Evolutionary conservation across 2,797 vertebrate species (phyloP).

Genomic region (Podarcis lilfordi): DNA sequence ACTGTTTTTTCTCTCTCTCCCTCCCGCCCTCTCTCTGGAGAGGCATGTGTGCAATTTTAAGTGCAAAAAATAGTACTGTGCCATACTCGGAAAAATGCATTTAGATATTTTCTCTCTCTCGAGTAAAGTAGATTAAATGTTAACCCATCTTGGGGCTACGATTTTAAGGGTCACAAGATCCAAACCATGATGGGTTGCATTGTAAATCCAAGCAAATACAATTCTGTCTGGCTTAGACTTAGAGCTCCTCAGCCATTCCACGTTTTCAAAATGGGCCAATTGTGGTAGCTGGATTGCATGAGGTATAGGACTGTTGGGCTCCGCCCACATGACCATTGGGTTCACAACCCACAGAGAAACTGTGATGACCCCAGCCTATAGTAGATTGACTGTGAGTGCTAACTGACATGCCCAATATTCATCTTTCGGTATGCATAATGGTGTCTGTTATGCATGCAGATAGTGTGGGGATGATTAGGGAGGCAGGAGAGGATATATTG

Average conservation of each 20-base stretch:
- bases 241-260: neutral
- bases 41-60: slow-evolving; percentile 46
- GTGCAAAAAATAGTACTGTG: slow-evolving; percentile 28
- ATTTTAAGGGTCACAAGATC: slow-evolving; percentile 40
- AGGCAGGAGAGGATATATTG: no score
- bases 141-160: slow-evolving; percentile 15
- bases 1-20: neutral
- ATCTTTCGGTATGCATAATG: neutral
- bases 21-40: neutral
- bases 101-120: slow-evolving; percentile 30
- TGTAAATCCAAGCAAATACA: neutral
- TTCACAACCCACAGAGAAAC: neutral
- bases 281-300: neutral
- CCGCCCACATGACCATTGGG: neutral
- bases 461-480: no score
- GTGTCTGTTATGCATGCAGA: neutral
- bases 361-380: neutral
- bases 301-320: slow-evolving; percentile 16
- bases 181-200: neutral
- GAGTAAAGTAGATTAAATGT: slow-evolving; percentile 39
- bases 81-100: slow-evolving; percentile 48
- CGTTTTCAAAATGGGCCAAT: slow-evolving; percentile 13
- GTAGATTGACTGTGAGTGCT: neutral
- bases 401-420: no score
- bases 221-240: neutral